Conservation (phyloP, 2,113 vertebrate species). For the Oncorhynchus clarkii region DNA sequence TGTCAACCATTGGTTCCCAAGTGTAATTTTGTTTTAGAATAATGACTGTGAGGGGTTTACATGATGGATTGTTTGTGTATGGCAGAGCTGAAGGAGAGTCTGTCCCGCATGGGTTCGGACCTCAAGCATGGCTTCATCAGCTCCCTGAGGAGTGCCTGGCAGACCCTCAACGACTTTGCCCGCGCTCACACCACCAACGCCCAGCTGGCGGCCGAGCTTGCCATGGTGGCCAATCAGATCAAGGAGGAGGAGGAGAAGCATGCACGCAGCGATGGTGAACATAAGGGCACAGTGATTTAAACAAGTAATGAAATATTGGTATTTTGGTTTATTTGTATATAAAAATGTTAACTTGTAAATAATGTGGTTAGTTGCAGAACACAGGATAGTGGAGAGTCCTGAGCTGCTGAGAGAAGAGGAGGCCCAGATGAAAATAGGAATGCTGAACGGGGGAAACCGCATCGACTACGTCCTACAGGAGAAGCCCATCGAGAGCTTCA, state of each 20-base stretch:
- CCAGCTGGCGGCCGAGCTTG: slow-evolving; percentile 90
- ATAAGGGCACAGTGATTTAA: background rate
- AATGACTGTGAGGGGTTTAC: background rate
- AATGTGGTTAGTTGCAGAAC: slow-evolving; percentile 63
- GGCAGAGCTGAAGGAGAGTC: slow-evolving; percentile 93
- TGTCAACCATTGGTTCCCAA: background rate
- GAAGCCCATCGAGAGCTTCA: slow-evolving; percentile 98
- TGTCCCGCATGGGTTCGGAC: slow-evolving; percentile 96
- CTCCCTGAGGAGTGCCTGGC: slow-evolving; percentile 92
- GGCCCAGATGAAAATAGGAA: slow-evolving; percentile 84
- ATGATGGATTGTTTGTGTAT: slow-evolving; percentile 5
- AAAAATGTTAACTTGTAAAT: background rate
- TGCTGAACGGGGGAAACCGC: slow-evolving; percentile 90
- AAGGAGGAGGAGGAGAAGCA: slow-evolving; percentile 90
- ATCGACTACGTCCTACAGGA: slow-evolving; percentile 98
- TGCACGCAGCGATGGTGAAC: slow-evolving; percentile 68
- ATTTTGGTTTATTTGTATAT: background rate
- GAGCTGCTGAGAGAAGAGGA: slow-evolving; percentile 88
- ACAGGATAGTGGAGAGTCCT: slow-evolving; percentile 82
- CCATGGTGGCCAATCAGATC: slow-evolving; percentile 94
- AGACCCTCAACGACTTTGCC: slow-evolving; percentile 96
- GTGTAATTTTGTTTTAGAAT: background rate
- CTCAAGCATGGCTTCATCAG: slow-evolving; percentile 96
- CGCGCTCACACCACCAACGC: slow-evolving; percentile 91
- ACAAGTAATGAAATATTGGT: background rate